Evolutionary conservation across 92 coral and sea anemone genomes (phyloP), one percentile per base, ranked within the genome.

Genomic region (Zoanthus solanderi): DNA sequence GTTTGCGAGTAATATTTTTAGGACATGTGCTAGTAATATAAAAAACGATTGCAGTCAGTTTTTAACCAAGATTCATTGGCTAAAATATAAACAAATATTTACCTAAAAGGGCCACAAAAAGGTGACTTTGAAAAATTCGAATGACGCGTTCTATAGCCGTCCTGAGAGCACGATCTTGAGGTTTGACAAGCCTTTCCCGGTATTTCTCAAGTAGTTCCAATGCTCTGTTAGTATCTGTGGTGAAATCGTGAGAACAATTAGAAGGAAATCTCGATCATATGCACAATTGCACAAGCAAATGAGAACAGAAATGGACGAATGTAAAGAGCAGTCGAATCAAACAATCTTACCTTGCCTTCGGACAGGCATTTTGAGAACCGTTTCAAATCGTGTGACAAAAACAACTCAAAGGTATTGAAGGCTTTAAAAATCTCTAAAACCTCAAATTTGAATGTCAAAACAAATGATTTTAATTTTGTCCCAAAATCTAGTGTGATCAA

Each of bases 101-200:
- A 97, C 99, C 99, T 31, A 97, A 82, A 57, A 97, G 93, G 28
- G 99, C 98, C 69, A 93, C 89, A 78, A 97, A 97, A 63, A 97
- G 94, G 44, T 93, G 95, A 90, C 99, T 97, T 65, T 95, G 96
- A 83, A 97, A 97, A 83, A 97, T 97, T 73, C 99, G 91, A 69
- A 97, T 97, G 58, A 97, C 99, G 89, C 99, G 95, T 74, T 97
- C 99, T 63, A 97, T 97, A 45, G 99, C 99, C 10, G 95, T 90
- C 37, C 99, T 93, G 10, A 97, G 88, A 15, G 99, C 99, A 53
- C 94, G 90, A 83, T 97, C 99, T 47, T 97, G 99, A 0, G 99
- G 99, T 86, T 97, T 97, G 54, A 93, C 95, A 71, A 97, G 92
- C 94, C 93, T 92, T 72, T 96, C 97, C 50, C 94, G 98, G 88